Conservation (phyloP, 2,888 invertebrate genomes). For the Byasa hedistus region DNA sequence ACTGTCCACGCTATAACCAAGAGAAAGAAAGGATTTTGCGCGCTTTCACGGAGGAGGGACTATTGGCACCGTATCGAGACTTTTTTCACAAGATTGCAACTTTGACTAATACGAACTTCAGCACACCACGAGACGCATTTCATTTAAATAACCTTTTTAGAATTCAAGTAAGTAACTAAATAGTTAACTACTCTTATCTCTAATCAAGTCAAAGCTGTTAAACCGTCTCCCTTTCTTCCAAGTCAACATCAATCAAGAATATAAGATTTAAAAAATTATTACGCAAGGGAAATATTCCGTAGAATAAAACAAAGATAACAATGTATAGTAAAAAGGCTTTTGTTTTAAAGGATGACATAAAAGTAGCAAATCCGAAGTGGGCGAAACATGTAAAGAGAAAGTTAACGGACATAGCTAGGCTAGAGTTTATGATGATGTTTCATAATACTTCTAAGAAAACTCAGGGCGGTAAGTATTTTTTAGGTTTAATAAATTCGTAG, state of each 20-base stretch:
- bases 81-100: conserved; percentile 69
- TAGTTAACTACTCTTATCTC: background rate
- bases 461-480: conserved; percentile 73
- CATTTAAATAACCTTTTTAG: conserved; percentile 70
- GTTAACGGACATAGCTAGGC: conserved; percentile 71
- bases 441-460: conserved; percentile 70
- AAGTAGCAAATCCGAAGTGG: conserved; percentile 79
- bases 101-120: conserved; percentile 73
- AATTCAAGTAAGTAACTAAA: conserved; percentile 58
- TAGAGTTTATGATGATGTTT: conserved; percentile 79
- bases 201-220: no score
- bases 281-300: background rate
- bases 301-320: background rate
- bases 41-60: conserved; percentile 65
- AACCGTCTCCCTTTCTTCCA: background rate
- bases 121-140: conserved; percentile 71
- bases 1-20: conserved; percentile 69
- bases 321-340: background rate
- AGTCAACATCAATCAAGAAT: background rate
- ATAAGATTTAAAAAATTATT: background rate
- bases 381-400: conserved; percentile 74
- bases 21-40: conserved; percentile 68
- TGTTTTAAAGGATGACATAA: conserved; percentile 65
- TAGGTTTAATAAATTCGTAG: conserved; percentile 1
- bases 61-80: conserved; percentile 65